phyloP scores from a whole-genome alignment of 1,140 invertebrate genomes.

The Microvelia longipes region DNA sequence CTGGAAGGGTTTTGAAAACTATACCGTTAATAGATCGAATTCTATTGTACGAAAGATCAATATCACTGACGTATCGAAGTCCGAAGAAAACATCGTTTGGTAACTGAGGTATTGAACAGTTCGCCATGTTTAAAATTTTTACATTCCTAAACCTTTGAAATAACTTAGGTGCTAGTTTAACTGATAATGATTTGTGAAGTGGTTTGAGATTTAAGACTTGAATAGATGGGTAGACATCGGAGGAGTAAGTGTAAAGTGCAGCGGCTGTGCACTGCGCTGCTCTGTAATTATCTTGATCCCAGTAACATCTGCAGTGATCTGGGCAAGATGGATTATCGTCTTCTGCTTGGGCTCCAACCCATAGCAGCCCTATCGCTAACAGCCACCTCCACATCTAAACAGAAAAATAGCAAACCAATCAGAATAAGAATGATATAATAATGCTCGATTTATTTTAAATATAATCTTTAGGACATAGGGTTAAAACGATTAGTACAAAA shows the following conservation, averaged over 20 bases:
- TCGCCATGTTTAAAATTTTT: constrained; percentile 33
- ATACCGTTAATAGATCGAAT: constrained; percentile 45
- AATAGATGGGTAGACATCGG: background rate
- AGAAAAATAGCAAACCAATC: background rate
- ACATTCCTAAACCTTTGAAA: constrained; percentile 14
- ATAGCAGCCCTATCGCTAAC: background rate
- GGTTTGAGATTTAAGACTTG: constrained; percentile 11
- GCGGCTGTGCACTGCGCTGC: constrained; percentile 13
- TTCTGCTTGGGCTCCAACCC: background rate
- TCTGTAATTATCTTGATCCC: constrained; percentile 8
- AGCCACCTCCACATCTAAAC: background rate
- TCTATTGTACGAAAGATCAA: constrained; percentile 65
- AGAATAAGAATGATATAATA: too few species aligned
- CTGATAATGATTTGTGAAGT: background rate
- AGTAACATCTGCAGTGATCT: constrained; percentile 14
- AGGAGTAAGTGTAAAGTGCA: background rate
- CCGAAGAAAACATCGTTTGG: constrained; percentile 55
- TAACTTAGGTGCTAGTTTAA: constrained; percentile 14
- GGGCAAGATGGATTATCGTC: constrained; percentile 7
- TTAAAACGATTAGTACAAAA: too few species aligned
- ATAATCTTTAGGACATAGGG: too few species aligned
- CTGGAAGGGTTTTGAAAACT: constrained; percentile 15
- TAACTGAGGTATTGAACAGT: constrained; percentile 52
- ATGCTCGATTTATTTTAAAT: too few species aligned
- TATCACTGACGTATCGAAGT: constrained; percentile 61